Evolutionary conservation across 2,888 invertebrate genomes (phyloP).

Genomic region (Liopterus haemorrhoidalis): DNA sequence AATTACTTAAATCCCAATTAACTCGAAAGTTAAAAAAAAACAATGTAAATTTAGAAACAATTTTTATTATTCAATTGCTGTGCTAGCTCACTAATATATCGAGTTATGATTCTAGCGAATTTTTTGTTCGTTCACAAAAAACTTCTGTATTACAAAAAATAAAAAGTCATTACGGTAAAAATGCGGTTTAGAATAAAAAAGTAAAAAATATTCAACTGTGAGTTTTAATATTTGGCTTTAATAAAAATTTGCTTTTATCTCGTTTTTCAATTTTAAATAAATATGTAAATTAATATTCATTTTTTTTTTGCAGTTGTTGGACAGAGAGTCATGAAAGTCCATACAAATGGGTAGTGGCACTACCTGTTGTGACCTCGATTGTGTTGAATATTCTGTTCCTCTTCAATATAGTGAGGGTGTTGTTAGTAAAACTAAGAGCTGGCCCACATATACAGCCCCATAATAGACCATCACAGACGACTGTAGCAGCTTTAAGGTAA

Average conservation of each 20-base stretch:
- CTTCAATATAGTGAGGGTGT: constrained; percentile 83
- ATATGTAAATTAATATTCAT: background rate
- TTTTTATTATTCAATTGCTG: no score
- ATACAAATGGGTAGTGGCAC: constrained; percentile 67
- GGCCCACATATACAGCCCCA: constrained; percentile 56
- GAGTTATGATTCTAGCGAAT: no score
- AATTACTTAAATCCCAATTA: no score
- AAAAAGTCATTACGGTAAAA: no score
- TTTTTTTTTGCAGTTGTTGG: constrained; percentile 43
- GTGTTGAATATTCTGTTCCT: constrained; percentile 77
- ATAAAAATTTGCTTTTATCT: background rate
- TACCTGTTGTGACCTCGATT: constrained; percentile 74
- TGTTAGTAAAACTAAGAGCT: constrained; percentile 74
- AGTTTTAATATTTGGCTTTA: background rate
- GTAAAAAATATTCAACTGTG: no score
- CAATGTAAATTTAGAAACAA: no score
- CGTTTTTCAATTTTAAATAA: background rate
- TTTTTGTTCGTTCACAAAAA: no score
- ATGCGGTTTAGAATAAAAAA: no score
- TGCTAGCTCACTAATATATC: no score
- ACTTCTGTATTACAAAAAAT: no score
- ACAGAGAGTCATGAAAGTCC: constrained; percentile 56
- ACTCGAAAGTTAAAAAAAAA: no score
- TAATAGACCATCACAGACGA: constrained; percentile 61
- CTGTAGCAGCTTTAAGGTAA: constrained; percentile 68